Conservation (phyloP, 2,888 invertebrate genomes). For the Amphipyra berbera region DNA sequence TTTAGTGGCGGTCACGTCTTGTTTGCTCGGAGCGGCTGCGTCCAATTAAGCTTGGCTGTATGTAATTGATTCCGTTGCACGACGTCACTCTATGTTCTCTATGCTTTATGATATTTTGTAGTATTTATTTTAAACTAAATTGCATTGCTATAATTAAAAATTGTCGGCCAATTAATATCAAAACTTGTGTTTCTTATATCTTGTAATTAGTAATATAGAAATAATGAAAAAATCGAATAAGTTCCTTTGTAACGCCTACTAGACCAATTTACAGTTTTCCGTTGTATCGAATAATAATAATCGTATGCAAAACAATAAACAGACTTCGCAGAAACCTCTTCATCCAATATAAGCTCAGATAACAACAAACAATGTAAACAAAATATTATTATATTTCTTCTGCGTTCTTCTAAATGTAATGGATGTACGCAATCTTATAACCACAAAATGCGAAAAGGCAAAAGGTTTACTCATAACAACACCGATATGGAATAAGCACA, state of each 20-base stretch:
- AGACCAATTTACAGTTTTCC: too few relatives aligned
- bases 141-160: not conserved
- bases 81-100: slow-evolving; percentile 17
- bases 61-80: slow-evolving; percentile 41
- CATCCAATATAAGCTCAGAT: slow-evolving; percentile 17
- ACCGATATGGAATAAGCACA: too few relatives aligned
- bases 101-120: slow-evolving; percentile 21
- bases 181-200: too few relatives aligned
- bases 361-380: slow-evolving; percentile 26
- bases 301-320: slow-evolving; percentile 28
- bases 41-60: slow-evolving; percentile 51
- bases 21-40: slow-evolving; percentile 41
- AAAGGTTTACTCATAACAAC: slow-evolving; percentile 5
- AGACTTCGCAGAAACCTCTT: slow-evolving; percentile 7
- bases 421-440: slow-evolving; percentile 12
- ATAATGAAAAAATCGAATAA: too few relatives aligned
- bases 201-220: too few relatives aligned
- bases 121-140: not conserved
- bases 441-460: not conserved
- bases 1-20: slow-evolving; percentile 51
- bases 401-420: slow-evolving; percentile 1
- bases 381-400: slow-evolving; percentile 34
- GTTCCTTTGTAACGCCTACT: too few relatives aligned
- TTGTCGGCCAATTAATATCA: not conserved
- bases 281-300: too few relatives aligned